Percentiles rank a stretch among this genome's conserved stretches.
Conservation (phyloP, 2,113 vertebrate genomes). For the Onychorhynchus coronatus region DNA sequence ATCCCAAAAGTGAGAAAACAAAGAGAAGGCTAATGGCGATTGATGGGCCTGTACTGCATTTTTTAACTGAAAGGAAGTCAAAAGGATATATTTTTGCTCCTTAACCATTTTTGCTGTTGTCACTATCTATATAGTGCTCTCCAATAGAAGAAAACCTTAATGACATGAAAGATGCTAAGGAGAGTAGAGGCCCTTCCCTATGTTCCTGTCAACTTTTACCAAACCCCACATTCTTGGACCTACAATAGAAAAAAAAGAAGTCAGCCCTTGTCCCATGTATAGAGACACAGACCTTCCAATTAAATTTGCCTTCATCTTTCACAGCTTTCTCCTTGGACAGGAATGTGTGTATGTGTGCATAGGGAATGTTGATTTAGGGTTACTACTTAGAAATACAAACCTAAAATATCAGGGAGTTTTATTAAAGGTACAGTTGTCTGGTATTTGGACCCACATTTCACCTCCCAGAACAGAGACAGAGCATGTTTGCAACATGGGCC, state of each 20-base stretch:
- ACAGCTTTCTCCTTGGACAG: not conserved
- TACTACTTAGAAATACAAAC: not conserved
- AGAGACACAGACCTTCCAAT: not conserved
- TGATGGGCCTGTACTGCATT: not conserved
- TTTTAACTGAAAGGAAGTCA: not conserved
- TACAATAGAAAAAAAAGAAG: not conserved
- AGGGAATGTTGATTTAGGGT: not conserved
- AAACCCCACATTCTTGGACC: not conserved
- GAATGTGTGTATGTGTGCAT: fast-evolving
- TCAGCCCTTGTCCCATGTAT: not conserved
- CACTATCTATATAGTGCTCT: not conserved
- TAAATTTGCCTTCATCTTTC: not conserved
- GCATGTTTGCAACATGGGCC: not conserved
- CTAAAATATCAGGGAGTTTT: not conserved
- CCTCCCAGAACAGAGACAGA: not conserved
- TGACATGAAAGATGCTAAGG: not conserved
- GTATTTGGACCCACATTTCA: not conserved
- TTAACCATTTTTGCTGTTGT: not conserved
- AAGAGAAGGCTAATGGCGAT: not conserved
- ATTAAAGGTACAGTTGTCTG: not conserved
- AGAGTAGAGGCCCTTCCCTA: not conserved
- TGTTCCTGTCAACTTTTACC: not conserved
- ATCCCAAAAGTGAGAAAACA: not conserved
- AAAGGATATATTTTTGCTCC: not conserved
- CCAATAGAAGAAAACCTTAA: not conserved